These are phyloP conservation scores for Harmothoe impar DNA, from an alignment of 2,888 invertebrate species.

Conservation along the genomic window DNA sequence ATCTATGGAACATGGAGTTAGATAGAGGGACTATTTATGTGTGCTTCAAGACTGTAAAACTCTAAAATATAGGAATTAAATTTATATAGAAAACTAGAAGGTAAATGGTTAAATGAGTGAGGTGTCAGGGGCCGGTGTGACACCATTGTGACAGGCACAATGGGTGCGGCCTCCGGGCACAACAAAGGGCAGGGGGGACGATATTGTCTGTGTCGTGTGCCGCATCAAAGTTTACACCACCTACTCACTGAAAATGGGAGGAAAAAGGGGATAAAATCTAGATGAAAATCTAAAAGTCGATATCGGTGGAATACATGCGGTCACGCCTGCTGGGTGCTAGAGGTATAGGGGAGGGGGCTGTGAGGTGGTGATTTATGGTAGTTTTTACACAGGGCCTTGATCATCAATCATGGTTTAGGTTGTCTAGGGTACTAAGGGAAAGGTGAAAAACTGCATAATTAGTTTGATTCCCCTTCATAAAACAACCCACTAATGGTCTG, in stretches of 20 bases:
- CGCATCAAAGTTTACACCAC: background rate
- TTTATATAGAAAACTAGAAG: background rate
- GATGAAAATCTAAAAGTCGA: slow-evolving; percentile 19
- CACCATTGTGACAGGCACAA: slow-evolving; percentile 25
- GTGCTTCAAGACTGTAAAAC: too few species aligned
- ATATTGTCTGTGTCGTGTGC: slow-evolving; percentile 15
- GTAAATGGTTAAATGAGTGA: background rate
- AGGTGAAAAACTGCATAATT: too few species aligned
- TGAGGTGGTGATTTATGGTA: background rate
- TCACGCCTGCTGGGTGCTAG: background rate
- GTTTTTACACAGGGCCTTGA: background rate
- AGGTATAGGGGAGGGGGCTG: background rate
- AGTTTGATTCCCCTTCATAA: too few species aligned
- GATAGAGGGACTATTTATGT: too few species aligned
- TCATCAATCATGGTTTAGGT: too few species aligned
- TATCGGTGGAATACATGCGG: background rate
- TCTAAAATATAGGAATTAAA: too few species aligned
- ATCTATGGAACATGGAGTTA: too few species aligned
- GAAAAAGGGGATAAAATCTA: background rate
- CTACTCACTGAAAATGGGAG: background rate
- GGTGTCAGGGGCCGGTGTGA: background rate
- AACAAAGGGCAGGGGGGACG: background rate
- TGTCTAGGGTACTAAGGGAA: too few species aligned
- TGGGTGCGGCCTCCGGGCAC: background rate
- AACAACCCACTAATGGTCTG: too few species aligned